These are phyloP conservation scores for Nerophis ophidion DNA, from an alignment of 2,113 vertebrate species.

Conservation along the genomic window DNA sequence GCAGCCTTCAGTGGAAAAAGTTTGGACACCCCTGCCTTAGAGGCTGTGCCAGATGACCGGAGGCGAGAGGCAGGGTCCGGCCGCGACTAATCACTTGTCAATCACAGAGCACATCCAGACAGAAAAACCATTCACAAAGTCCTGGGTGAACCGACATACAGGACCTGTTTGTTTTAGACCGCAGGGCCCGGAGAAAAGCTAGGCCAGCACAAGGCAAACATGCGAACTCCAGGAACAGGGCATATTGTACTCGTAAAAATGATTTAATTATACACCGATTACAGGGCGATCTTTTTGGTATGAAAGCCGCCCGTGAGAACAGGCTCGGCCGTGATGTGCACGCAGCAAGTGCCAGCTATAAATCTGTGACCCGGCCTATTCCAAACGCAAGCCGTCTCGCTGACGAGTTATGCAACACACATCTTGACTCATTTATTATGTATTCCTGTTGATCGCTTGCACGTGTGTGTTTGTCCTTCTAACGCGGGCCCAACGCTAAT, in stretches of 20 bases:
- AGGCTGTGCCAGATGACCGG: no score
- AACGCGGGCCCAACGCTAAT: not conserved
- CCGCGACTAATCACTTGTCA: no score
- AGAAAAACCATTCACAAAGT: not conserved
- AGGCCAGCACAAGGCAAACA: not conserved
- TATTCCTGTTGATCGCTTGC: slow-evolving; percentile 1
- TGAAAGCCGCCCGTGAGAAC: not conserved
- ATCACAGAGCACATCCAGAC: no score
- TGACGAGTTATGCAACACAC: not conserved
- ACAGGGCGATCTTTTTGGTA: not conserved
- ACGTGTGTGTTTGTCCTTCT: not conserved
- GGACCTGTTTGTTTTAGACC: not conserved
- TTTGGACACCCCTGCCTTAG: no score
- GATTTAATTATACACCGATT: not conserved
- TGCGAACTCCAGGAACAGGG: not conserved
- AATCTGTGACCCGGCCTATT: not conserved
- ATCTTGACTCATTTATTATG: slow-evolving; percentile 10
- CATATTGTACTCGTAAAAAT: not conserved
- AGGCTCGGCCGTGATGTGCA: not conserved
- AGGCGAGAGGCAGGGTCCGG: no score
- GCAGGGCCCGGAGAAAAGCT: not conserved
- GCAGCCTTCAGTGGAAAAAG: no score
- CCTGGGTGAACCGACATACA: no score
- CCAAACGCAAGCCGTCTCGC: not conserved
- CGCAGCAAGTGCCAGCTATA: not conserved